Conservation (phyloP, 35 echinoderm and acorn worm species). For the Stichopus chloronotus region DNA sequence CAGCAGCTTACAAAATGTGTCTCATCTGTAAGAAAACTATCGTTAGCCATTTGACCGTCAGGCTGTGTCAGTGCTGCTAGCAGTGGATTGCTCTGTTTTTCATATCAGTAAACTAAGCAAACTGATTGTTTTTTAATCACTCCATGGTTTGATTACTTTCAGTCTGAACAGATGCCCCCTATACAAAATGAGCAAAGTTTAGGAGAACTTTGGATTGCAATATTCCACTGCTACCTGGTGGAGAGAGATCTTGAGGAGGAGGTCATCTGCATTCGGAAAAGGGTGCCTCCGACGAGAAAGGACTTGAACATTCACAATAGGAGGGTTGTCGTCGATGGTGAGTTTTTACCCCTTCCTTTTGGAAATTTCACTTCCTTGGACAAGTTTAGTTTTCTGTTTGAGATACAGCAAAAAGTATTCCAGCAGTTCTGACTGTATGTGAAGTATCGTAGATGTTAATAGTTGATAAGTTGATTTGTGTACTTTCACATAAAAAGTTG, state of each 20-base stretch:
- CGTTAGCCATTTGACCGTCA: too few relatives aligned
- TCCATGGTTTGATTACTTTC: not conserved
- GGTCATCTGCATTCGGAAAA: slow-evolving; percentile 76
- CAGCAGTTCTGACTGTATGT: not conserved
- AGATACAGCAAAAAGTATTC: not conserved
- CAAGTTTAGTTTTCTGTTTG: not conserved
- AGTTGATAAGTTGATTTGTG: not conserved
- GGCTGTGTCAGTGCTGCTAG: too few relatives aligned
- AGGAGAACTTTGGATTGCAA: slow-evolving; percentile 82
- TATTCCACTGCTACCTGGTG: slow-evolving; percentile 78
- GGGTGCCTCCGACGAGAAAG: slow-evolving; percentile 44
- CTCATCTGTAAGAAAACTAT: too few relatives aligned
- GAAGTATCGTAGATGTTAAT: not conserved
- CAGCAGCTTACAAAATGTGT: too few relatives aligned
- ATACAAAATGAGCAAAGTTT: slow-evolving; percentile 55
- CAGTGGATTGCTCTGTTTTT: too few relatives aligned
- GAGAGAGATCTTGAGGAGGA: slow-evolving; percentile 76
- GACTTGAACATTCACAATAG: slow-evolving; percentile 77
- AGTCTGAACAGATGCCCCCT: slow-evolving; percentile 64
- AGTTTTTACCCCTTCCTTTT: not conserved
- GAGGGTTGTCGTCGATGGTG: slow-evolving; percentile 87
- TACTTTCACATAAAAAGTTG: too few relatives aligned
- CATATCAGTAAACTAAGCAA: too few relatives aligned
- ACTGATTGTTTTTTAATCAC: too few relatives aligned
- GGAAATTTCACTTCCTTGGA: not conserved